These are phyloP conservation scores for Penaeus indicus DNA, from an alignment of 1,140 invertebrate genomes.

Conservation along the genomic window DNA sequence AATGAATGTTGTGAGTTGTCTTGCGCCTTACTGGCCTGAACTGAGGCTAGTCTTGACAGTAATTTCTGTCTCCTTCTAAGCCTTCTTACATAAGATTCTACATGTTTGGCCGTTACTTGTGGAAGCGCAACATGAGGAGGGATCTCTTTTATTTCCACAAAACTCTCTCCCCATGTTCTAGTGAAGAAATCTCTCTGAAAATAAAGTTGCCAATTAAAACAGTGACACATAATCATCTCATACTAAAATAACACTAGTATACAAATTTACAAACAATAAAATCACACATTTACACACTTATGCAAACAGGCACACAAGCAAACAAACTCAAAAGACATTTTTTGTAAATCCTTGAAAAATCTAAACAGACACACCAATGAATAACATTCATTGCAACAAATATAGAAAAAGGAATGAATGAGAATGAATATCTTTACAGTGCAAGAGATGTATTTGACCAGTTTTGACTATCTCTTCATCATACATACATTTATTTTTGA, in stretches of 20 bases:
- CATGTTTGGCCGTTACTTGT: conserved; percentile 86
- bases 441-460: too few relatives aligned
- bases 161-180: conserved; percentile 96
- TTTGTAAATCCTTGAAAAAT: too few relatives aligned
- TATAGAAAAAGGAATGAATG: too few relatives aligned
- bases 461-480: too few relatives aligned
- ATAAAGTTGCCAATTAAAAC: background rate
- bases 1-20: conserved; percentile 45
- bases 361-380: too few relatives aligned
- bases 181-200: conserved; percentile 89
- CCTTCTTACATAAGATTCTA: conserved; percentile 86
- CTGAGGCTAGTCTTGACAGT: conserved; percentile 36
- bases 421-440: too few relatives aligned
- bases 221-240: background rate
- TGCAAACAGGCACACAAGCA: background rate
- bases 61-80: conserved; percentile 56
- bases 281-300: background rate
- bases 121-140: conserved; percentile 85
- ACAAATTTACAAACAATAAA: background rate
- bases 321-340: too few relatives aligned
- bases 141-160: conserved; percentile 86
- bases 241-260: background rate
- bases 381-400: too few relatives aligned
- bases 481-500: too few relatives aligned
- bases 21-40: conserved; percentile 51